Conservation (phyloP, 2,797 vertebrate species). For the Epinephelus awoara region DNA sequence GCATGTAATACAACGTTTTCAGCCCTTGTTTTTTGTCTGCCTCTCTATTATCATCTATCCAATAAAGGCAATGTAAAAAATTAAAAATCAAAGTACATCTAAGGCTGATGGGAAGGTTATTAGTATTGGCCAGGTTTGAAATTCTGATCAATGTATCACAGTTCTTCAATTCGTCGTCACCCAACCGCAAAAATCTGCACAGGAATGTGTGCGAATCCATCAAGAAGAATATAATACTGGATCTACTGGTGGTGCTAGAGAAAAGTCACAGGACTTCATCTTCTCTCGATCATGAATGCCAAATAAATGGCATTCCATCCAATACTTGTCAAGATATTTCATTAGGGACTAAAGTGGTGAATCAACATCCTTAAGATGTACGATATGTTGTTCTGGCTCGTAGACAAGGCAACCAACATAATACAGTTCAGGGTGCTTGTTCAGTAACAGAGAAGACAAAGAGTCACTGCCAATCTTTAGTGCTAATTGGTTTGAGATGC, state of each 20-base stretch:
- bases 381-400: not conserved
- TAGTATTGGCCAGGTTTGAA: too few species aligned
- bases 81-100: too few species aligned
- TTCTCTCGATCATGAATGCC: not conserved
- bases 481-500: not conserved
- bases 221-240: not conserved
- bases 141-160: too few species aligned
- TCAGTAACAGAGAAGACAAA: not conserved
- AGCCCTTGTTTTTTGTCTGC: too few species aligned
- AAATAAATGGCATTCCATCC: too few species aligned
- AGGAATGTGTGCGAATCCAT: not conserved
- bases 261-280: not conserved
- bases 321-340: not conserved
- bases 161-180: too few species aligned
- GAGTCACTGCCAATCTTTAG: not conserved
- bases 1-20: too few species aligned
- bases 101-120: too few species aligned
- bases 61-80: too few species aligned
- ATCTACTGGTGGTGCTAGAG: not conserved
- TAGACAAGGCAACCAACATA: not conserved
- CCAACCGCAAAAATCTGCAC: not conserved
- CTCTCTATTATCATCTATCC: too few species aligned
- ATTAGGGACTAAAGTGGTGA: not conserved
- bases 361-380: not conserved
- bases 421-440: not conserved